Conservation (phyloP, 2,113 vertebrate genomes). For the Oncorhynchus tshawytscha region DNA sequence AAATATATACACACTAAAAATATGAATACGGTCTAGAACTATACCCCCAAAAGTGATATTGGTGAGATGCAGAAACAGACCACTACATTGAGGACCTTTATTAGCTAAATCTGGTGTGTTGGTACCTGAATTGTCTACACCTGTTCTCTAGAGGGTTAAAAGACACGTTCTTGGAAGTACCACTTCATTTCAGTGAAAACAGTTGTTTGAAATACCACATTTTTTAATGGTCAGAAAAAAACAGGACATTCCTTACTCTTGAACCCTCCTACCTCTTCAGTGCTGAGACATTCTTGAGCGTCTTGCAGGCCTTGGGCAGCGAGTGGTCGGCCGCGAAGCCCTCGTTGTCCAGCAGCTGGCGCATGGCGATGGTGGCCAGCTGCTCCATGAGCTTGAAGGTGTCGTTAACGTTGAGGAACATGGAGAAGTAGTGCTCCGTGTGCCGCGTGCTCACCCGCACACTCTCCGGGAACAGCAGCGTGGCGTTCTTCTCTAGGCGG, state of each 20-base stretch:
- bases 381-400: slow-evolving; percentile 98
- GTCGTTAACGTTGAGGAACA: slow-evolving; percentile 95
- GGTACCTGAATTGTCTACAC: too few species aligned
- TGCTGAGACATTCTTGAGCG: slow-evolving; percentile 87
- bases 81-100: too few species aligned
- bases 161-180: too few species aligned
- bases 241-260: neutral
- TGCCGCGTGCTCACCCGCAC: slow-evolving; percentile 88
- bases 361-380: slow-evolving; percentile 93
- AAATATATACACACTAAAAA: neutral
- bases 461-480: slow-evolving; percentile 91
- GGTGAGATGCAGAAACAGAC: too few species aligned
- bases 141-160: too few species aligned
- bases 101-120: too few species aligned
- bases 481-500: slow-evolving; percentile 92
- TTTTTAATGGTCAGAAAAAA: neutral
- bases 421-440: slow-evolving; percentile 92
- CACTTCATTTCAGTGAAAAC: too few species aligned
- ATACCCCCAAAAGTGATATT: too few species aligned
- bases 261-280: slow-evolving; percentile 76
- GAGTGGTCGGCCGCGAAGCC: slow-evolving; percentile 84
- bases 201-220: too few species aligned
- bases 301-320: slow-evolving; percentile 82
- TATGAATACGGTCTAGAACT: neutral
- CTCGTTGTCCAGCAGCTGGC: slow-evolving; percentile 91